Conservation (phyloP, 2,797 vertebrate genomes). For the Orientallactaga sibirica region DNA sequence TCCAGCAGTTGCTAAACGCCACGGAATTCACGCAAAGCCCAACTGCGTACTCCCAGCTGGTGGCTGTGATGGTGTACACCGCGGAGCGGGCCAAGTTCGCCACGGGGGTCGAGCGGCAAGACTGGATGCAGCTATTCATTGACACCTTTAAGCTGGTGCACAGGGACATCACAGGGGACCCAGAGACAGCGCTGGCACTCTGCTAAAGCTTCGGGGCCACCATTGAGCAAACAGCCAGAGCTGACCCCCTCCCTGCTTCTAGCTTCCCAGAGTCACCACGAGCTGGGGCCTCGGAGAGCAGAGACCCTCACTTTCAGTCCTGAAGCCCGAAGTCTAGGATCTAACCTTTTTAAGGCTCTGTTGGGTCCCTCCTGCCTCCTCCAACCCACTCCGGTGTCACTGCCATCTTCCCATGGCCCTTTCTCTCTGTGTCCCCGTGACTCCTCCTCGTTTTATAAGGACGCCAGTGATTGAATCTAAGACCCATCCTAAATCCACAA, state of each 20-base stretch:
- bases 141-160: constrained; percentile 98
- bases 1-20: constrained; percentile 93
- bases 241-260: background rate
- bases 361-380: background rate
- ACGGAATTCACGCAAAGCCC: constrained; percentile 93
- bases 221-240: no score
- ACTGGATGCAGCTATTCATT: constrained; percentile 98
- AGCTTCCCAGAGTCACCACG: background rate
- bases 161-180: constrained; percentile 95
- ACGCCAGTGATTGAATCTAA: background rate
- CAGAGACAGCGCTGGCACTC: constrained; percentile 91
- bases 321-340: background rate
- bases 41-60: constrained; percentile 91
- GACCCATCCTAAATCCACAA: background rate
- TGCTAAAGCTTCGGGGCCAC: constrained; percentile 88
- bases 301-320: background rate
- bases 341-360: rapidly evolving
- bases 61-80: constrained; percentile 98
- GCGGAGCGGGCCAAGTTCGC: constrained; percentile 98
- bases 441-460: background rate
- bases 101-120: constrained; percentile 94
- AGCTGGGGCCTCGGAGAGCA: background rate
- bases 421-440: background rate
- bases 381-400: background rate
- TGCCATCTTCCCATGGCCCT: rapidly evolving